These are phyloP conservation scores for Luperina testacea DNA, from an alignment of 2,888 invertebrate genomes.

Conservation along the genomic window DNA sequence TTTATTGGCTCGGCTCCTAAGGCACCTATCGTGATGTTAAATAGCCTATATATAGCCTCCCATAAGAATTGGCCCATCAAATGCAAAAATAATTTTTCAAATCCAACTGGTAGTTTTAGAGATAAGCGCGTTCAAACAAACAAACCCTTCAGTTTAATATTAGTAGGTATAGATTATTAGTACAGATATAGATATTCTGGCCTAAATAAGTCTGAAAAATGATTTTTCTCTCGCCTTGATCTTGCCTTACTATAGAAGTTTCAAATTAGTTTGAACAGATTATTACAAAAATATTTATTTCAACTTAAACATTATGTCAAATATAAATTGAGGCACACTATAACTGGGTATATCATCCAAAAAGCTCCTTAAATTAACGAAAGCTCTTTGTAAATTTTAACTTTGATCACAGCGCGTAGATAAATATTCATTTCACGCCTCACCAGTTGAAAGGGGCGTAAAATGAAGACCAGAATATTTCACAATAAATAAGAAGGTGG, in stretches of 20 bases:
- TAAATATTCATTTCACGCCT: slow-evolving; percentile 57
- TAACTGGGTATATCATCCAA: slow-evolving; percentile 1
- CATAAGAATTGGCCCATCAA: too few species aligned
- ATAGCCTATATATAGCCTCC: background rate
- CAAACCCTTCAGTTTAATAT: background rate
- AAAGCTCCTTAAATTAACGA: slow-evolving; percentile 21
- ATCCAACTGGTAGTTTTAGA: background rate
- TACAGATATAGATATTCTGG: background rate
- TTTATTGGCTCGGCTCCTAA: background rate
- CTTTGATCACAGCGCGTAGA: slow-evolving; percentile 53
- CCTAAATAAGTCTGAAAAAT: background rate
- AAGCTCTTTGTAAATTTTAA: slow-evolving; percentile 44
- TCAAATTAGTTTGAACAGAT: background rate
- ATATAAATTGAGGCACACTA: background rate
- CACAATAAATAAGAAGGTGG: slow-evolving; percentile 64
- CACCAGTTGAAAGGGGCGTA: slow-evolving; percentile 57
- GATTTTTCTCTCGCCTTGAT: background rate
- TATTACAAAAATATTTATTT: background rate
- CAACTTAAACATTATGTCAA: background rate
- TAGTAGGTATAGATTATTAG: background rate
- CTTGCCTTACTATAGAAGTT: background rate
- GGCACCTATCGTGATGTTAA: background rate
- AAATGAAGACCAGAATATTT: slow-evolving; percentile 64
- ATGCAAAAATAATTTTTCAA: background rate
- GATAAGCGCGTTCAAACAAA: background rate